phyloP scores from a whole-genome alignment of 64 coral and sea anemone species.

The Orbicella faveolata region DNA sequence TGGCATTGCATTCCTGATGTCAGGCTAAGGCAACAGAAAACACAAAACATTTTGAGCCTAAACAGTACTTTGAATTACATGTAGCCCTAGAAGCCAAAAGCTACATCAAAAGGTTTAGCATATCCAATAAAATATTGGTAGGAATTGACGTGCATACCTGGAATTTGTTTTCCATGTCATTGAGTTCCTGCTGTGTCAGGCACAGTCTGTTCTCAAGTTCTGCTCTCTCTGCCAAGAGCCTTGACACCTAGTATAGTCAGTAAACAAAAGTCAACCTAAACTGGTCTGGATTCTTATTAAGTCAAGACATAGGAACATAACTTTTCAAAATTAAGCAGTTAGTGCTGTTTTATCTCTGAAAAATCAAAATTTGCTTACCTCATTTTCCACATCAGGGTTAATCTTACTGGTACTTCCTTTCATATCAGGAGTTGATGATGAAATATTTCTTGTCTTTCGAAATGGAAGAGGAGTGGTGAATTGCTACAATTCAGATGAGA shows the following conservation, averaged over 20 bases:
- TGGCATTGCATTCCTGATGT: too few species aligned
- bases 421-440: neutral
- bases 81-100: too few species aligned
- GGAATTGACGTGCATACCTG: neutral
- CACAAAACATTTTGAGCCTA: too few species aligned
- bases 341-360: too few species aligned
- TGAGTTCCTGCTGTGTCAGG: neutral
- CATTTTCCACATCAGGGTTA: neutral
- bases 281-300: too few species aligned
- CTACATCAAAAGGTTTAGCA: too few species aligned
- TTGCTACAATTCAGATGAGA: neutral
- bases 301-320: too few species aligned
- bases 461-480: conserved; percentile 32
- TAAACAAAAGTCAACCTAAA: neutral
- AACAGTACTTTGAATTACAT: too few species aligned
- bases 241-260: neutral
- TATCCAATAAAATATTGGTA: too few species aligned
- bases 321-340: too few species aligned
- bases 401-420: neutral
- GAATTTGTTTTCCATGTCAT: conserved; percentile 10
- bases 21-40: too few species aligned
- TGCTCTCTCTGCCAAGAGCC: conserved; percentile 9
- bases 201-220: conserved; percentile 36
- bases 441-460: neutral
- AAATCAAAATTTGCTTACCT: neutral